Base-by-base conservation (phyloP, 2,113 vertebrate species). In the Serinus canaria region DNA sequence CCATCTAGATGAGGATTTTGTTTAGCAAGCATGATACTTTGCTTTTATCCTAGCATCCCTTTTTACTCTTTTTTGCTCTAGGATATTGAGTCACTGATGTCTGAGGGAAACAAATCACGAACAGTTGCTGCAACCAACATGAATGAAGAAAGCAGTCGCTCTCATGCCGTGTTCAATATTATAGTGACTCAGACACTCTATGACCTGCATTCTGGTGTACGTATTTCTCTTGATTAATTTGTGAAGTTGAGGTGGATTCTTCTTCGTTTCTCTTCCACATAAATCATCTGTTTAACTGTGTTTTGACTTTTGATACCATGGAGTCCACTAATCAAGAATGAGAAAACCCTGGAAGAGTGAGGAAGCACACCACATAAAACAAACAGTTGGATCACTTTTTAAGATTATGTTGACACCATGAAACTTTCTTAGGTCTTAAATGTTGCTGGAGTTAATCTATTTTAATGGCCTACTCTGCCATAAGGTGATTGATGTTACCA, bases 61-160 rank as follows among this genome's bases (percentile, higher is more conserved):
- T 94, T 70, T 96, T 64, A 33, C 24, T 83, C 88, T 85, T 87
- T 87, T 79, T 74, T 93, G 70, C 91, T 95, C 47, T 92, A 99
- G 98, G 98, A 99, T 95, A 99, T 99, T 83, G 98, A 98, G 88
- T 98, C 97, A 91, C 47, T 97, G 98, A 99, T 99, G 99, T 99
- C 99, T 1, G 99, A 99, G 94, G 99, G 99, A 87, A 99, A 99
- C 96, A 99, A 99, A 95, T 99, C 99, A 55, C 98, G 99, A 81
- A 99, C 99, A 3, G 99, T 99, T 49, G 99, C 99, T 49, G 99
- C 99, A 56, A 99, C 99, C 95, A 99, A 99, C 98, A 99, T 99
- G 99, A 99, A 99, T 27, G 99, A 99, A 79, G 99, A 99, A 96
- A 99, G 98, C 95, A 99, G 98, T 87, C 98, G 98, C 28, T 99